Base-by-base conservation (phyloP, 2,888 invertebrate genomes). In the Carabus problematicus region DNA sequence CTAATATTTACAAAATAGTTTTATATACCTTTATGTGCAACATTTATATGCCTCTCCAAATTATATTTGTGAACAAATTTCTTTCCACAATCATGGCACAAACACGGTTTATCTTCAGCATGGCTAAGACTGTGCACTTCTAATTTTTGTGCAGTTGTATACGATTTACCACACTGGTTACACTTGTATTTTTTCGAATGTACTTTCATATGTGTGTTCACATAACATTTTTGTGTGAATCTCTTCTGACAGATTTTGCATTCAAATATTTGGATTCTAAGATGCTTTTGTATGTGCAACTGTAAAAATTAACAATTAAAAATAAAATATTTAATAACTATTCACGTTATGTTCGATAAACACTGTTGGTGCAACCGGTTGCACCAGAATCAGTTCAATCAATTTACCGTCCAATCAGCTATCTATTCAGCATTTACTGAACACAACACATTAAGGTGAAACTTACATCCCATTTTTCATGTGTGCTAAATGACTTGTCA, bases 31-130 rank as follows among this genome's bases (percentile, higher is more conserved):
- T 56, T 70, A 52, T 63, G 70, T 56, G 54, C 19, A 40, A 41
- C 29, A 70, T 70, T 47, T 2, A 70, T 55, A 49, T 70, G 70
- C 41, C 55, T 55, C 8, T 63, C 49, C 18, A 70, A 41, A 41
- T 64, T 70, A 16, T 55, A 70, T 58, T 70, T 70, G 29, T 70
- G 58, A 42, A 39, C 40, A 56, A 56, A 70, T n/a, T 62, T 70
- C 14, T 58, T 63, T 11, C 63, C 64, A 70, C 70, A 70, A 40
- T 64, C 64, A n/a, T 63, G 52, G 19, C 70, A 70, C 11, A 16
- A 18, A 41, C 40, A 64, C 16, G 59, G 58, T 64, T 63, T 52
- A 3, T 52, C 56, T 14, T 70, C 63, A 8, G 62, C 56, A 52
- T 70, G 70, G 8, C 49, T 18, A 3, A 56, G 18, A 39, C 12